Percentiles rank a stretch among this genome's conserved stretches.
Conservation (phyloP, 2,113 vertebrate species). For the Callorhinus ursinus region DNA sequence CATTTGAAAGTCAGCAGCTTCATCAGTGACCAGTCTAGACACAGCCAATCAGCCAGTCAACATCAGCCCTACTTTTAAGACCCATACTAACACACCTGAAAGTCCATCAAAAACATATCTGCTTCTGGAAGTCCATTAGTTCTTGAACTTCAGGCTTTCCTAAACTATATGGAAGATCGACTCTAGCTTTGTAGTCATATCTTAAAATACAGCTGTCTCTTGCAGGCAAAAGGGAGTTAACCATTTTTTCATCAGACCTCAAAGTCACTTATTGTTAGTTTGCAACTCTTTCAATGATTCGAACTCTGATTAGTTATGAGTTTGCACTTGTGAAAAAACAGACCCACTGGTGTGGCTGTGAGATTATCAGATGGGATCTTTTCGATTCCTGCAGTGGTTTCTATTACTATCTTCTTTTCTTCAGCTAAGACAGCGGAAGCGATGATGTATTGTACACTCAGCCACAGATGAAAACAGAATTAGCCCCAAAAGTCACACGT, state of each 20-base stretch:
- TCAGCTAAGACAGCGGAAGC: background rate
- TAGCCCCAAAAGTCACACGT: background rate
- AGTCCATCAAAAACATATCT: background rate
- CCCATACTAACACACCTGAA: background rate
- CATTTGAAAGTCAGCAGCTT: background rate
- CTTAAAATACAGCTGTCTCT: background rate
- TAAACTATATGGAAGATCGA: background rate
- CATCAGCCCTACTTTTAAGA: background rate
- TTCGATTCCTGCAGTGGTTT: background rate
- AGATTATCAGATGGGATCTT: background rate
- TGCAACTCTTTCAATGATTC: background rate
- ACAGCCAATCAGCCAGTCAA: background rate
- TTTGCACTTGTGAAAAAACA: background rate
- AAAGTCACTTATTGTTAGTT: background rate
- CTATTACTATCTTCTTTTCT: background rate
- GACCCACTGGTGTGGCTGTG: background rate
- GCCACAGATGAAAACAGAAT: background rate
- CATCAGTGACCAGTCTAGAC: background rate
- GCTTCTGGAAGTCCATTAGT: background rate
- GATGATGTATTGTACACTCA: background rate
- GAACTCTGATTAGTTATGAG: background rate
- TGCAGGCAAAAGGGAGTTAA: background rate
- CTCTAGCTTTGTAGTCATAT: background rate
- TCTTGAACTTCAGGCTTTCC: background rate
- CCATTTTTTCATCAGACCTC: background rate